These are phyloP conservation scores for Epizoanthus illoricatus DNA, from an alignment of 92 coral and sea anemone genomes.

Conservation along the genomic window DNA sequence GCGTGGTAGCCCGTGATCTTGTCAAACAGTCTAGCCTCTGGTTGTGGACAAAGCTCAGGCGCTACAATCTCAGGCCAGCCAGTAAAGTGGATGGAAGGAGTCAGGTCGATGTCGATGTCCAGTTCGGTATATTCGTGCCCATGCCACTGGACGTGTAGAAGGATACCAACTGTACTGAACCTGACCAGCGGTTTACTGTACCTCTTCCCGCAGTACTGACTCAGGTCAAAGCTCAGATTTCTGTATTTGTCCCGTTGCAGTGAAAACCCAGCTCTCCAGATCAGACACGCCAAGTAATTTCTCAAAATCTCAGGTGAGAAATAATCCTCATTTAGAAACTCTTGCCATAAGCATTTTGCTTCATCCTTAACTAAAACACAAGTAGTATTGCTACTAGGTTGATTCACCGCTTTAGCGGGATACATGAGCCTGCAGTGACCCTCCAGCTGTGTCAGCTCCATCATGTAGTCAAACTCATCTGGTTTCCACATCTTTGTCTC, in stretches of 20 bases:
- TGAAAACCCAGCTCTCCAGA: conserved; percentile 23
- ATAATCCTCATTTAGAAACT: background rate
- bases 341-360: conserved; percentile 24
- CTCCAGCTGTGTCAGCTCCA: conserved; percentile 40
- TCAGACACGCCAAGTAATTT: conserved; percentile 4
- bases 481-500: conserved; percentile 47
- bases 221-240: conserved; percentile 25
- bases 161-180: conserved; percentile 19
- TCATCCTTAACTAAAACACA: background rate
- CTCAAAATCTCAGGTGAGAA: conserved; percentile 11
- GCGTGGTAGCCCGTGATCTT: conserved; percentile 10
- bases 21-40: conserved; percentile 18
- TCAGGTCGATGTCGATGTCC: conserved; percentile 28
- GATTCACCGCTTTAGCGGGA: no score
- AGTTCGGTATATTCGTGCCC: conserved; percentile 32
- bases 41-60: background rate
- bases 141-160: conserved; percentile 13
- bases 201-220: conserved; percentile 3
- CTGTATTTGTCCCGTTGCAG: conserved; percentile 25
- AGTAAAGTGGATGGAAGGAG: conserved; percentile 20
- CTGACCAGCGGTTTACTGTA: background rate
- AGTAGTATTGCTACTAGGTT: no score
- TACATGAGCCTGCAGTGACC: background rate
- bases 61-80: background rate
- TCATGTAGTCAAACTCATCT: conserved; percentile 42